A percentile compares a stretch with the other conserved stretches of the same genome.
These are phyloP conservation scores for Gymnothorax javanicus DNA, from an alignment of 2,797 vertebrate species.

Conservation along the genomic window DNA sequence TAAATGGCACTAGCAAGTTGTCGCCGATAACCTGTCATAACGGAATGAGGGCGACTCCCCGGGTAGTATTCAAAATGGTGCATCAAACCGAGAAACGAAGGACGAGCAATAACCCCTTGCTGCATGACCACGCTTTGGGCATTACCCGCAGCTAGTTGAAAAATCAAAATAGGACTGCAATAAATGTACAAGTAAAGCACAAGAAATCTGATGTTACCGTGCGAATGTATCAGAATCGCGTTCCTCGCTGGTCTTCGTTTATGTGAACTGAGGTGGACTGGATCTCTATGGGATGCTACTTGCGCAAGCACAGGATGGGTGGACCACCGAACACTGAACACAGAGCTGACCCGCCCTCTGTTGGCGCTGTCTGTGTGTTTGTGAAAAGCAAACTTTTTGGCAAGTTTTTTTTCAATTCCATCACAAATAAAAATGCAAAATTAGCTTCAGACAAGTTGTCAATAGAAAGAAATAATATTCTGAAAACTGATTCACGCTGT, in stretches of 20 bases:
- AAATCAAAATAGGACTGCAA: background rate
- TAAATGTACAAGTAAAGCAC: background rate
- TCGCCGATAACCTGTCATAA: background rate
- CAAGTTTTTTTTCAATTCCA: background rate
- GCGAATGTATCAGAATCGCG: background rate
- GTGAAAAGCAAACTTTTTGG: background rate
- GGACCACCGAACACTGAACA: background rate
- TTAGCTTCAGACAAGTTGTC: background rate
- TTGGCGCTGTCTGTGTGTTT: background rate
- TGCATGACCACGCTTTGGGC: background rate
- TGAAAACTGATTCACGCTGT: background rate
- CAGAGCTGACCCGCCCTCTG: background rate
- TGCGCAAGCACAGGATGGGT: background rate
- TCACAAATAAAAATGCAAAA: background rate
- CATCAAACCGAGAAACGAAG: background rate
- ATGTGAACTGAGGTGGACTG: background rate
- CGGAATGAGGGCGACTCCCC: background rate
- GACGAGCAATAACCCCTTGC: background rate
- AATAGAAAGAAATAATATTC: background rate
- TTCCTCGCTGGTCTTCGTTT: background rate
- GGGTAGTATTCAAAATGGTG: slow-evolving; percentile 7
- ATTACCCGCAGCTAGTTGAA: background rate
- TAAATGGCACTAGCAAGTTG: background rate
- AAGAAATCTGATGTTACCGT: background rate
- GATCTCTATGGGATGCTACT: background rate